phyloP scores from a whole-genome alignment of 2,113 vertebrate genomes.

The Sinocyclocheilus grahami region DNA sequence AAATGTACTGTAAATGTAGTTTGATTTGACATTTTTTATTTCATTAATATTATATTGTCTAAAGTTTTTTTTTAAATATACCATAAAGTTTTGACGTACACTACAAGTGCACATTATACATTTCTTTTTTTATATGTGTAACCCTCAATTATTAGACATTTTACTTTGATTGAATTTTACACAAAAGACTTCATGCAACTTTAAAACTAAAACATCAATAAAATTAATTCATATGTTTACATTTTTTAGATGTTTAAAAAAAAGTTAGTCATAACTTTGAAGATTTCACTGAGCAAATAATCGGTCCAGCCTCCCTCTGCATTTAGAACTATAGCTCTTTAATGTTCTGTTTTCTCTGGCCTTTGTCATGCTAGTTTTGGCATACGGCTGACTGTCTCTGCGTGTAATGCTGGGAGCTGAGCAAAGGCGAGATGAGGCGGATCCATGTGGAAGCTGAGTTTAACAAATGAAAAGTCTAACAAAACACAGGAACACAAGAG shows the following conservation, averaged over 20 bases:
- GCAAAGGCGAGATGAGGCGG: no score
- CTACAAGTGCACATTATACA: no score
- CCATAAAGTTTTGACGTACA: no score
- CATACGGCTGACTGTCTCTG: neutral
- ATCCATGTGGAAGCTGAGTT: no score
- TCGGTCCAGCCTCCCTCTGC: neutral
- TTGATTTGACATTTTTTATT: no score
- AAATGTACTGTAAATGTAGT: no score
- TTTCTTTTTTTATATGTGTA: neutral
- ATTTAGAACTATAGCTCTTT: constrained; percentile 12
- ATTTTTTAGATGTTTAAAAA: neutral
- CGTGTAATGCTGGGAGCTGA: no score
- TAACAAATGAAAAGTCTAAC: no score
- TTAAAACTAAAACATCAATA: neutral
- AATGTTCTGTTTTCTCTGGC: constrained; percentile 20
- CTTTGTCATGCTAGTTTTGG: constrained; percentile 38
- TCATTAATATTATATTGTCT: no score
- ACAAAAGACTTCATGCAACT: neutral
- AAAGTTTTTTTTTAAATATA: no score
- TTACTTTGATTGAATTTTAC: neutral
- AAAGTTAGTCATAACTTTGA: neutral
- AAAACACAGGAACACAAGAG: no score
- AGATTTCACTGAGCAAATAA: constrained; percentile 28
- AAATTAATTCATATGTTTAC: neutral
- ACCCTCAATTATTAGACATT: neutral